Evolutionary conservation across 2,888 invertebrate genomes (phyloP).

Genomic region (Agonopterix alstromeriana): DNA sequence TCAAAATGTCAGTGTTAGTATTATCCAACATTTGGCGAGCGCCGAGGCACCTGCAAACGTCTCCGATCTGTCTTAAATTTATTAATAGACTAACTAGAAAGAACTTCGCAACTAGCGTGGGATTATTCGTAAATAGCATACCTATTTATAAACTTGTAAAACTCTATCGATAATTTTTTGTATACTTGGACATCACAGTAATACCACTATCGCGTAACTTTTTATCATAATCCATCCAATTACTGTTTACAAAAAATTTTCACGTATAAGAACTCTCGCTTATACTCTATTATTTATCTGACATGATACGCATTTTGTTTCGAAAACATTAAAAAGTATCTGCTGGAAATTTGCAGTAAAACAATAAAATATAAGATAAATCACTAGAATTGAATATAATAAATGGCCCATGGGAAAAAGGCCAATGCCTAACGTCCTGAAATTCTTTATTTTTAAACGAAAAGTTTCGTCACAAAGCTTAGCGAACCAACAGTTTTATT

Average conservation of each 20-base stretch:
- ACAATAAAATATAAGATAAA: neutral
- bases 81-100: conserved; percentile 20
- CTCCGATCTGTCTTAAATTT: neutral
- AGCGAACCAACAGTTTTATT: conserved; percentile 32
- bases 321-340: no score
- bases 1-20: conserved; percentile 1
- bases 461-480: conserved; percentile 36
- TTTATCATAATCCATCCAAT: no score
- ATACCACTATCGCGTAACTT: no score
- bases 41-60: conserved; percentile 18
- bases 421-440: conserved; percentile 16
- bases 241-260: no score
- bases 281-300: no score
- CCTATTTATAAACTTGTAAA: conserved; percentile 1
- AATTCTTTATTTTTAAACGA: conserved; percentile 37
- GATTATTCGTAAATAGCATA: conserved; percentile 29
- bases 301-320: no score
- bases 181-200: neutral
- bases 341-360: neutral
- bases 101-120: conserved; percentile 37
- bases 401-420: conserved; percentile 7
- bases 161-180: neutral
- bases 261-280: no score
- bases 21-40: conserved; percentile 30
- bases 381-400: neutral